Percentiles rank a stretch among this genome's conserved stretches.
phyloP scores from a whole-genome alignment of 2,113 vertebrate genomes.

The Odontophorus gujanensis region DNA sequence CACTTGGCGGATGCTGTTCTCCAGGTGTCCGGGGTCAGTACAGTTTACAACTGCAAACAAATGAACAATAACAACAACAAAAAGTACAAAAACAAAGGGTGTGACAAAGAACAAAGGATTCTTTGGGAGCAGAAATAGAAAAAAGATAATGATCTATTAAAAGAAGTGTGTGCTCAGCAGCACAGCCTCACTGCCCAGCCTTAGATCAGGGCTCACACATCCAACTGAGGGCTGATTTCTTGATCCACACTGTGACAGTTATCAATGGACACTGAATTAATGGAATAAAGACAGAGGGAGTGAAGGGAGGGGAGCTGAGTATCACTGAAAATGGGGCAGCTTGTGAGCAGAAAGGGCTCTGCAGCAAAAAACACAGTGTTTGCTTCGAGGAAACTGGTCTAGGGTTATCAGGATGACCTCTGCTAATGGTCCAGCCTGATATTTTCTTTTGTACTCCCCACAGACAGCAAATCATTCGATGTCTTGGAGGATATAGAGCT shows the following conservation, averaged over 20 bases:
- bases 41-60: constrained; percentile 91
- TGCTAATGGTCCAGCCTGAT: neutral
- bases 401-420: neutral
- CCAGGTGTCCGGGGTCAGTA: constrained; percentile 93
- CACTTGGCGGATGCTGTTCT: constrained; percentile 90
- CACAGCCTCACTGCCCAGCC: neutral
- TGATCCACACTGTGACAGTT: neutral
- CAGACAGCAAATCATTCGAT: neutral
- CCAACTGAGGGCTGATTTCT: neutral
- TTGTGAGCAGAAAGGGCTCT: neutral
- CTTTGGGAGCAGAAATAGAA: neutral
- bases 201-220: rapidly evolving
- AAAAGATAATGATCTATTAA: neutral
- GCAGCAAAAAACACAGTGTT: rapidly evolving
- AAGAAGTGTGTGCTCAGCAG: neutral
- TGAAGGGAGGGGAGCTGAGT: neutral
- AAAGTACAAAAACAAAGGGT: neutral
- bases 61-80: neutral
- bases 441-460: neutral
- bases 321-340: neutral
- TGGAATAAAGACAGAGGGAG: neutral
- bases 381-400: neutral
- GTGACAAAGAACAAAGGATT: neutral
- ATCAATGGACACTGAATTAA: neutral
- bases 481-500: neutral